Conservation (phyloP, 2,888 invertebrate species). For the Microdon myrmicae region DNA sequence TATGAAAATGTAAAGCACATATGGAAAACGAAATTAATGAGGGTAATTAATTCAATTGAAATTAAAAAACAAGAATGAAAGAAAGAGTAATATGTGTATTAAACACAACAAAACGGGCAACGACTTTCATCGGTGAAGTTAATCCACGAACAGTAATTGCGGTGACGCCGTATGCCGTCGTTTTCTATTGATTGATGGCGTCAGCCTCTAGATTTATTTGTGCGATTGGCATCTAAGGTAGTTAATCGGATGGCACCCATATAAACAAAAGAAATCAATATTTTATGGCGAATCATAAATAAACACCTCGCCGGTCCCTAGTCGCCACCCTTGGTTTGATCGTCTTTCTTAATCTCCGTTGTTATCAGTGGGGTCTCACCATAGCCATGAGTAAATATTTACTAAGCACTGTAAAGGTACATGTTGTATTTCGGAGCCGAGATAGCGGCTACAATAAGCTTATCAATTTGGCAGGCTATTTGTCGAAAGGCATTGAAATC, state of each 20-base stretch:
- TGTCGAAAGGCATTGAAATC: too few relatives aligned
- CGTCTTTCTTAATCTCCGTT: too few relatives aligned
- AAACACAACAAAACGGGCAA: constrained; percentile 4
- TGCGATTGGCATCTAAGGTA: constrained; percentile 36
- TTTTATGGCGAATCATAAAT: constrained; percentile 37
- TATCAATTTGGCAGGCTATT: too few relatives aligned
- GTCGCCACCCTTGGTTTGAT: too few relatives aligned
- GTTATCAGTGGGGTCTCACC: too few relatives aligned
- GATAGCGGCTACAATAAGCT: too few relatives aligned
- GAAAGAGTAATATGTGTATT: neutral
- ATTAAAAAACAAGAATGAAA: constrained; percentile 22
- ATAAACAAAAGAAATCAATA: constrained; percentile 33
- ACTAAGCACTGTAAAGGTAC: too few relatives aligned
- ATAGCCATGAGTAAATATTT: too few relatives aligned
- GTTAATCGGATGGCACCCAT: constrained; percentile 38
- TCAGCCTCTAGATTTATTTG: constrained; percentile 30
- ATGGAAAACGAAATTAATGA: constrained; percentile 36
- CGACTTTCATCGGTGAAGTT: constrained; percentile 17
- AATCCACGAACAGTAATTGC: constrained; percentile 30
- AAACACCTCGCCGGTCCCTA: too few relatives aligned
- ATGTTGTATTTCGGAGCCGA: too few relatives aligned
- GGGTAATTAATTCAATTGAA: constrained; percentile 44
- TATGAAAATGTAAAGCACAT: constrained; percentile 4
- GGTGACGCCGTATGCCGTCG: neutral
- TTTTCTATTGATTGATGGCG: constrained; percentile 17